Conservation (phyloP, 2,113 vertebrate species). For the Hylia prasina region DNA sequence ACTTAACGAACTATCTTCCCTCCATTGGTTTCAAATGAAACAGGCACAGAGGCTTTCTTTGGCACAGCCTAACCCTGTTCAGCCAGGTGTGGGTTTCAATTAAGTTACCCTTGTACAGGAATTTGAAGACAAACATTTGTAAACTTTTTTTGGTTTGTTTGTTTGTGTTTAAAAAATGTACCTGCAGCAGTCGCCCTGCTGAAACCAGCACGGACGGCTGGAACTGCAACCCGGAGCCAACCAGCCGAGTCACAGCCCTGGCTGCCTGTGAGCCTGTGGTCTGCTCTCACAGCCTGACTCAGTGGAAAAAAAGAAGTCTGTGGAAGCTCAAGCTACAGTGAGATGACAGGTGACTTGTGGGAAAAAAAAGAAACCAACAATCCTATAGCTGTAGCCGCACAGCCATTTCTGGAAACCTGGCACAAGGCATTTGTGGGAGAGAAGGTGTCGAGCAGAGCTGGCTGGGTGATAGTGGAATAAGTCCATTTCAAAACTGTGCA, state of each 20-base stretch:
- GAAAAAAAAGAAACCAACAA: neutral
- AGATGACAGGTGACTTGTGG: neutral
- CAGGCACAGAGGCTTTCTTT: neutral
- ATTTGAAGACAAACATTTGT: neutral
- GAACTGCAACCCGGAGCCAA: neutral
- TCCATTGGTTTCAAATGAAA: neutral
- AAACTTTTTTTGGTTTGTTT: neutral
- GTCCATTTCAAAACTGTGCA: neutral
- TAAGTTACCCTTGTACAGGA: neutral
- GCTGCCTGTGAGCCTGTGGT: fast-evolving
- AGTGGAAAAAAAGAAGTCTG: neutral
- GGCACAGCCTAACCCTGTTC: neutral
- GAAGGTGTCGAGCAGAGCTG: neutral
- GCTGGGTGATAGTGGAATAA: neutral
- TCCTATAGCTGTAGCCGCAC: neutral
- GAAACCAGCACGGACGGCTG: neutral
- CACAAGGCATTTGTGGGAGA: neutral
- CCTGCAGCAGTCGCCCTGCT: neutral
- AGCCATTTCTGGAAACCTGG: neutral
- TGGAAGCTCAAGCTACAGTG: neutral
- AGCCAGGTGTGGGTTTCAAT: neutral
- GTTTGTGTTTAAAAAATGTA: neutral
- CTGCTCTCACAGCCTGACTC: neutral
- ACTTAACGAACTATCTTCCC: neutral
- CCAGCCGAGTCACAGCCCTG: neutral